A percentile compares a stretch with the other conserved stretches of the same genome.
Conservation (phyloP, 2,113 vertebrate genomes). For the Tupaia chinensis region DNA sequence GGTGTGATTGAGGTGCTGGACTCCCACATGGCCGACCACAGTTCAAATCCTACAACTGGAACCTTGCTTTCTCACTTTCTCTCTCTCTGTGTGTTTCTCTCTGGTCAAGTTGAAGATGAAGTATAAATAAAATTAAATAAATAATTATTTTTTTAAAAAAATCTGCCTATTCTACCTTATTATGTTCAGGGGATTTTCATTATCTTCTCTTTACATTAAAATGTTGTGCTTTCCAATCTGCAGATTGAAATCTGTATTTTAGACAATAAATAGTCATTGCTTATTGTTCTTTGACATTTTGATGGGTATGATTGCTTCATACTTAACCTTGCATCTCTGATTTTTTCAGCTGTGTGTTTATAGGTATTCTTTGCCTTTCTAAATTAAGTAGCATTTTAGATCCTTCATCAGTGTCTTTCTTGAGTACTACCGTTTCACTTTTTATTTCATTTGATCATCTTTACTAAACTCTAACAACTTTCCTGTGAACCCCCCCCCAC, state of each 20-base stretch:
- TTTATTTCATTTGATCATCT: neutral
- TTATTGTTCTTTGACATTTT: neutral
- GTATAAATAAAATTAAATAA: too few species aligned
- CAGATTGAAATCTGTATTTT: neutral
- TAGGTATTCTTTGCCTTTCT: neutral
- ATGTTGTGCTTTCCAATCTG: neutral
- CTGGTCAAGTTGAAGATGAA: too few species aligned
- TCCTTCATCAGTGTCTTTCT: neutral
- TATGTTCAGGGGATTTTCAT: neutral
- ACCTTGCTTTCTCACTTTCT: neutral
- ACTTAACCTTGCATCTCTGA: neutral
- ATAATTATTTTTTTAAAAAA: too few species aligned
- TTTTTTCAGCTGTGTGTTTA: neutral
- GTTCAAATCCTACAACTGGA: too few species aligned
- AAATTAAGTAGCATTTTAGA: neutral
- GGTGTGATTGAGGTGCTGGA: too few species aligned
- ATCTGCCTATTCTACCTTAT: neutral
- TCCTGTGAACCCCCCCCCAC: neutral
- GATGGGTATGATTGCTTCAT: constrained; percentile 10
- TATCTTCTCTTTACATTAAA: neutral
- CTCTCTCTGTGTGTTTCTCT: too few species aligned
- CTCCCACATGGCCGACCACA: too few species aligned
- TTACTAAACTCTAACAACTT: neutral
- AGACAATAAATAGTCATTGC: neutral
- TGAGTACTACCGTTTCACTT: neutral